A percentile compares a stretch with the other conserved stretches of the same genome.
phyloP scores from a whole-genome alignment of 2,797 vertebrate genomes.

The Avahi laniger region DNA sequence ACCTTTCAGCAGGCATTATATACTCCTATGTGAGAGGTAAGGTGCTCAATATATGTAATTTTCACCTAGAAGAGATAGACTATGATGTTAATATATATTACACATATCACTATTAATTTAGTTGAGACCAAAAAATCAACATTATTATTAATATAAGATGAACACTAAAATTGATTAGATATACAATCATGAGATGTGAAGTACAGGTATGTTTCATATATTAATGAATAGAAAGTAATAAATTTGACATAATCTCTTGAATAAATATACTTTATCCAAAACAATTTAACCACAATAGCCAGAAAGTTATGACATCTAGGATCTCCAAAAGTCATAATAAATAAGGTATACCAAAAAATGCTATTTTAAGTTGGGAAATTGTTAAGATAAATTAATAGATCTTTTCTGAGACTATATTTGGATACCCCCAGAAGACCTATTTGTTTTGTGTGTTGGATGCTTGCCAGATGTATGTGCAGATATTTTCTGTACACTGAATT shows the following conservation, averaged over 20 bases:
- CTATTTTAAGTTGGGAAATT: not conserved
- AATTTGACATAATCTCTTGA: not conserved
- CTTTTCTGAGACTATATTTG: not conserved
- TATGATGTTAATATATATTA: not conserved
- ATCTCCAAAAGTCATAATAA: not conserved
- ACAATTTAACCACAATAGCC: not conserved
- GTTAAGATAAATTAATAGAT: not conserved
- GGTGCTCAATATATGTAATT: not conserved
- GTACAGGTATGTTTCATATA: not conserved
- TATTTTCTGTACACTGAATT: not conserved
- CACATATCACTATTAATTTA: not conserved
- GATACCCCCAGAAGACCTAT: accelerated
- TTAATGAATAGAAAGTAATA: not conserved
- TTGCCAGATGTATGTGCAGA: accelerated
- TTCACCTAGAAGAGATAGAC: not conserved
- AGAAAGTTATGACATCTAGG: not conserved
- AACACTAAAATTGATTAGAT: not conserved
- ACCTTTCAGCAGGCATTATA: not conserved
- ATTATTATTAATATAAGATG: not conserved
- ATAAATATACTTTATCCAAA: not conserved
- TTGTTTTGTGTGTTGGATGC: not conserved
- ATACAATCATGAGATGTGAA: not conserved
- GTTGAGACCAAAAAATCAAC: not conserved
- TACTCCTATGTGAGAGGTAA: not conserved
- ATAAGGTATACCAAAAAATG: not conserved